Percentiles rank a stretch among this genome's conserved stretches.
phyloP scores from a whole-genome alignment of 2,113 vertebrate genomes.

The Murina feae region DNA sequence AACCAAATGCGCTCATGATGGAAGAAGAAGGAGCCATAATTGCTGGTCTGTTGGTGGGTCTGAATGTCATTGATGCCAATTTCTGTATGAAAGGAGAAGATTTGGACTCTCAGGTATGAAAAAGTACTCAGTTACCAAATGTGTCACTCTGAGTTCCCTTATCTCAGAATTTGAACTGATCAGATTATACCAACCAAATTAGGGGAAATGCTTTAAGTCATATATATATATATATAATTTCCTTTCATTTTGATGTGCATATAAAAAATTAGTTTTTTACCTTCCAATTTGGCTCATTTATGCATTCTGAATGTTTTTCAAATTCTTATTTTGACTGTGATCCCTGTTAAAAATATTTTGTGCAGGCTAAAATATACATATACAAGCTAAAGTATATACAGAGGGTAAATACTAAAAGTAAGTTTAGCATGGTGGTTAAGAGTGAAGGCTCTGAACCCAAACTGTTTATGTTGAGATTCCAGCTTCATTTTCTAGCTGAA shows the following conservation, averaged over 20 bases:
- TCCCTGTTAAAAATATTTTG: neutral
- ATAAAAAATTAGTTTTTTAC: neutral
- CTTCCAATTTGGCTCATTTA: neutral
- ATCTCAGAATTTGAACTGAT: neutral
- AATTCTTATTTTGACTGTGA: neutral
- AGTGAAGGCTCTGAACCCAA: neutral
- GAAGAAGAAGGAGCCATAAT: slow-evolving; percentile 99
- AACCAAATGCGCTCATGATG: slow-evolving; percentile 98
- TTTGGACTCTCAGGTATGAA: slow-evolving; percentile 93
- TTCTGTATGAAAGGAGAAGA: slow-evolving; percentile 99
- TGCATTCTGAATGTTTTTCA: neutral
- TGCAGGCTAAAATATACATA: neutral
- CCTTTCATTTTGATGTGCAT: neutral
- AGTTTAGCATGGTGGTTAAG: neutral
- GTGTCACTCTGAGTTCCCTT: neutral
- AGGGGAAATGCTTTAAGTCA: neutral
- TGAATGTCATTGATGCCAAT: slow-evolving; percentile 98
- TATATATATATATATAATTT: neutral
- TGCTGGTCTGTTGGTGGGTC: slow-evolving; percentile 93
- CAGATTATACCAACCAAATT: neutral
- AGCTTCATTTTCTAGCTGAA: neutral
- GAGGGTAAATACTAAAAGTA: neutral
- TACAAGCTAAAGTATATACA: neutral
- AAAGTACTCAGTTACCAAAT: neutral
- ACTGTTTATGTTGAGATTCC: neutral